phyloP scores from a whole-genome alignment of 2,888 invertebrate species.

The Protonemura montana region DNA sequence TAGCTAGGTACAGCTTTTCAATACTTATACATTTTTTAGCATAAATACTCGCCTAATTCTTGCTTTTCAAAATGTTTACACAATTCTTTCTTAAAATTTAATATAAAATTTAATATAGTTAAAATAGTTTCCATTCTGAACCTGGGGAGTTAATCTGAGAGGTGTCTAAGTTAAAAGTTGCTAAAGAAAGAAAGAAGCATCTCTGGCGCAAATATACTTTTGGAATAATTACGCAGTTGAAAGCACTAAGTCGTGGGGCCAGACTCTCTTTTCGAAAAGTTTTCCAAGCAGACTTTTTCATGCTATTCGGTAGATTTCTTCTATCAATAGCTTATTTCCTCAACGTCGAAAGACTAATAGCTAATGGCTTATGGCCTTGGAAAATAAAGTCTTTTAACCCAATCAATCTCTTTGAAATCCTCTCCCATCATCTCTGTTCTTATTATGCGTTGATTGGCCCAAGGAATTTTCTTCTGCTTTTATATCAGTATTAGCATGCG shows the following conservation, averaged over 20 bases:
- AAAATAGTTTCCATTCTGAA: not conserved
- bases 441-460: not conserved
- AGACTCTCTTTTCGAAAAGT: not conserved
- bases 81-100: too few relatives aligned
- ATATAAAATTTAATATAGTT: not conserved
- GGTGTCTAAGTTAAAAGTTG: not conserved
- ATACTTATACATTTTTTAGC: too few relatives aligned
- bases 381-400: not conserved
- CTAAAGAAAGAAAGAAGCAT: not conserved
- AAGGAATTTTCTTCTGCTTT: not conserved
- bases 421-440: not conserved
- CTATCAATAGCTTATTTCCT: conserved; percentile 2
- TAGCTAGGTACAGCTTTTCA: too few relatives aligned
- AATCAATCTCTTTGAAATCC: not conserved
- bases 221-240: conserved; percentile 33
- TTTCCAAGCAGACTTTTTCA: not conserved
- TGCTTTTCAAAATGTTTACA: too few relatives aligned
- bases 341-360: not conserved
- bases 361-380: not conserved
- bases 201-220: not conserved
- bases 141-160: not conserved
- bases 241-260: conserved; percentile 2
- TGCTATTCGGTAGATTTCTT: not conserved
- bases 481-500: conserved; percentile 1
- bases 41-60: too few relatives aligned